Conservation (phyloP, 2,113 vertebrate species). For the Rynchops niger region DNA sequence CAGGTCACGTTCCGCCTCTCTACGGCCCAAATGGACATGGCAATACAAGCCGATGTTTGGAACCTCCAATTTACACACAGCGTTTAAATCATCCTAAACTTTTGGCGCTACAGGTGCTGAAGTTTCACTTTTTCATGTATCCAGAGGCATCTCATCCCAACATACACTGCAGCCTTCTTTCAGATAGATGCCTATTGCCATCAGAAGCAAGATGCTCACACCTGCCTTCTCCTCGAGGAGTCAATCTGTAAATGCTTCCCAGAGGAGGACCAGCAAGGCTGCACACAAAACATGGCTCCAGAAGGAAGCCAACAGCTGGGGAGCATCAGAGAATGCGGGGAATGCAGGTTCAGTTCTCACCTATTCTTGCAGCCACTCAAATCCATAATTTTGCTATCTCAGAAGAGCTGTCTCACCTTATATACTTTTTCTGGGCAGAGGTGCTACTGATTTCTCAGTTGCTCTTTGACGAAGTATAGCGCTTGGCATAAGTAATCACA, state of each 20-base stretch:
- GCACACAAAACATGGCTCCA: neutral
- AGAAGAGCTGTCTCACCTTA: neutral
- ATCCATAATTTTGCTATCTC: neutral
- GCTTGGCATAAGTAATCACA: neutral
- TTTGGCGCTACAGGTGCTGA: neutral
- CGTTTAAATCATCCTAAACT: accelerated
- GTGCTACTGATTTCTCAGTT: neutral
- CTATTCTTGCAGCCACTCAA: neutral
- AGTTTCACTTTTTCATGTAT: neutral
- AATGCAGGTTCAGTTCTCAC: neutral
- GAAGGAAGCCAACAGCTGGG: neutral
- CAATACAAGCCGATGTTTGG: neutral
- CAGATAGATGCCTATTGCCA: neutral
- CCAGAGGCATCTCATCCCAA: neutral
- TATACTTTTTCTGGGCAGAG: neutral
- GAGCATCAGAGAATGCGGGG: neutral
- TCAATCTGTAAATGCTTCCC: neutral
- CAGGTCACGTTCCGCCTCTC: neutral
- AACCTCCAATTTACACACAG: neutral
- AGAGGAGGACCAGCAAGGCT: neutral
- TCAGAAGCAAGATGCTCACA: neutral
- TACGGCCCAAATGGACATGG: neutral
- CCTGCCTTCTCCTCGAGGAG: neutral
- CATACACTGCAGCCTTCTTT: neutral
- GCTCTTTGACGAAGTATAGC: neutral